Conservation (phyloP, 2,113 vertebrate genomes). For the Chauna torquata region DNA sequence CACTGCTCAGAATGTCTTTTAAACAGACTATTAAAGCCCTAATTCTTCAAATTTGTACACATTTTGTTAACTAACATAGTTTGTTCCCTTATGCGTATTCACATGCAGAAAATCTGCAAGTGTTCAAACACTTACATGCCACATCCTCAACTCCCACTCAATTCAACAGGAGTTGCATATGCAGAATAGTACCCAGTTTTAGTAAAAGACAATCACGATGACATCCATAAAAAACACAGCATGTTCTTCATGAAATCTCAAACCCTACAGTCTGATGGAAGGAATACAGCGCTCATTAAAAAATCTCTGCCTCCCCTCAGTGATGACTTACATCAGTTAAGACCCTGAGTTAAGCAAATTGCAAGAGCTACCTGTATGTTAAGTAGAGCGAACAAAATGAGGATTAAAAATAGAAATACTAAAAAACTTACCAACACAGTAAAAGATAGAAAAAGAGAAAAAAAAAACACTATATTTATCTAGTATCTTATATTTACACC, state of each 20-base stretch:
- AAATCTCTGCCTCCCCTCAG: background rate
- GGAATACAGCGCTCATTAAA: background rate
- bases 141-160: background rate
- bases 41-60: background rate
- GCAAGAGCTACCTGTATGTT: background rate
- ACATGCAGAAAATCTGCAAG: background rate
- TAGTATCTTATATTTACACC: no score
- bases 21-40: background rate
- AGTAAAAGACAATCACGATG: background rate
- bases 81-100: background rate
- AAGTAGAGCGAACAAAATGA: background rate
- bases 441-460: background rate
- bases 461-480: background rate
- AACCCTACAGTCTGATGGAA: background rate
- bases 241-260: background rate
- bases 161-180: background rate
- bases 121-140: background rate
- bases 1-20: background rate
- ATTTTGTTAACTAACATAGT: background rate
- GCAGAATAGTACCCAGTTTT: background rate
- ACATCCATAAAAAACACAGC: background rate
- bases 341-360: background rate
- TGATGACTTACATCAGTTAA: background rate
- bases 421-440: background rate
- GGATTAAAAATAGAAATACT: background rate